These are phyloP conservation scores for Chaenodraco wilsoni DNA, from an alignment of 2,797 vertebrate genomes.

Conservation along the genomic window DNA sequence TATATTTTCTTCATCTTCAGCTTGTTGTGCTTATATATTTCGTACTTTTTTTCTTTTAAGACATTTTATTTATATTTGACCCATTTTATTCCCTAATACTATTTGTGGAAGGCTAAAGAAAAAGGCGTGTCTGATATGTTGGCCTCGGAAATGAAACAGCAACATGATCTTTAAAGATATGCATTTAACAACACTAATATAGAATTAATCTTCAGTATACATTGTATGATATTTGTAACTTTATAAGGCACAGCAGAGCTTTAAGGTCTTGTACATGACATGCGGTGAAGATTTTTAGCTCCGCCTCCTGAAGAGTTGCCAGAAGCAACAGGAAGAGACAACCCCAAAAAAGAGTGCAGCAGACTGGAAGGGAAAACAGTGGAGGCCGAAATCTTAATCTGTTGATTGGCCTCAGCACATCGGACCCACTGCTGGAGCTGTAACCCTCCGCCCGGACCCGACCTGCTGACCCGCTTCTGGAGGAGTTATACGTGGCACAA, in stretches of 20 bases:
- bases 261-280: slow-evolving; percentile 7
- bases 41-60: not conserved
- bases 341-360: slow-evolving; percentile 40
- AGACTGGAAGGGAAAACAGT: slow-evolving; percentile 26
- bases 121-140: not conserved
- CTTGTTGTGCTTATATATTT: not conserved
- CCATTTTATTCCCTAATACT: not conserved
- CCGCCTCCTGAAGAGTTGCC: slow-evolving; percentile 63
- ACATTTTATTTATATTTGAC: not conserved
- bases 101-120: not conserved
- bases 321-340: slow-evolving; percentile 76
- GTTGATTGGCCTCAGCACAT: slow-evolving; percentile 12
- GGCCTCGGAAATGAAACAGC: not conserved
- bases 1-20: not conserved
- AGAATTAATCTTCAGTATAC: not conserved
- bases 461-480: slow-evolving; percentile 23
- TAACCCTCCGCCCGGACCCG: not conserved
- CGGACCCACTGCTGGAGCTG: slow-evolving; percentile 19
- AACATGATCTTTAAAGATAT: not conserved
- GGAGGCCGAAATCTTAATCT: slow-evolving; percentile 47
- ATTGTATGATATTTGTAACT: not conserved
- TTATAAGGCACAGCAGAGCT: not conserved
- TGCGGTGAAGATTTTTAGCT: slow-evolving; percentile 27
- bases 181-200: not conserved
- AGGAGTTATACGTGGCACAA: slow-evolving; percentile 68